Percentiles rank a stretch among this genome's conserved stretches.
These are phyloP conservation scores for Dipodomys ordii DNA, from an alignment of 2,113 vertebrate genomes.

Conservation along the genomic window DNA sequence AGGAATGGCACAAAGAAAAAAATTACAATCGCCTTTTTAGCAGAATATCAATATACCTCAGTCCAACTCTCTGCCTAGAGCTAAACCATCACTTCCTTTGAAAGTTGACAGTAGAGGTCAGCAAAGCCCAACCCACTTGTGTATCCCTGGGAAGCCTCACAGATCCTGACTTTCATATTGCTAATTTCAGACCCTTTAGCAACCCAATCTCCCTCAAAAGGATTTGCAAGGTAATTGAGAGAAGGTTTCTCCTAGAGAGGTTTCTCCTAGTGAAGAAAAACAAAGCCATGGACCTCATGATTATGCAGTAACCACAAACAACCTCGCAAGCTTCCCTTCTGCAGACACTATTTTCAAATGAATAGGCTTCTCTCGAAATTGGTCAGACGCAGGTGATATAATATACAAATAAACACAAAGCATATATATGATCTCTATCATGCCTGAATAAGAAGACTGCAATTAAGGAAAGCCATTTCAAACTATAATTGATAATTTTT, in stretches of 20 bases:
- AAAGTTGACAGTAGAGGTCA: constrained; percentile 73
- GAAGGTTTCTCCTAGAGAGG: constrained; percentile 45
- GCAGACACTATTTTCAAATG: constrained; percentile 69
- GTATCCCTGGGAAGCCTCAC: background rate
- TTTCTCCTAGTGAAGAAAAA: constrained; percentile 56
- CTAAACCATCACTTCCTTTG: background rate
- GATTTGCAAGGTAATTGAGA: constrained; percentile 61
- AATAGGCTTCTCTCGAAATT: constrained; percentile 63
- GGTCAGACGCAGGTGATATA: constrained; percentile 72
- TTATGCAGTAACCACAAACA: constrained; percentile 77
- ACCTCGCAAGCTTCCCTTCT: constrained; percentile 16
- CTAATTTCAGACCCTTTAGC: constrained; percentile 53
- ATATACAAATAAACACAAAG: constrained; percentile 63
- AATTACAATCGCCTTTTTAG: background rate
- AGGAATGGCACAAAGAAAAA: too few relatives aligned
- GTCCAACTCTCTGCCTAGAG: background rate
- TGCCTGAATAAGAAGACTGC: constrained; percentile 79
- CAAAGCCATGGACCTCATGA: constrained; percentile 61
- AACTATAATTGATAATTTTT: constrained; percentile 87
- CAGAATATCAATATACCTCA: background rate
- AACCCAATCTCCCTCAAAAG: background rate
- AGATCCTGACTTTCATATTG: background rate
- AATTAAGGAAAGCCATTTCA: constrained; percentile 84
- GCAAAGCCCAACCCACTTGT: background rate
- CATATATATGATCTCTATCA: constrained; percentile 64